Evolutionary conservation across 2,113 vertebrate species (phyloP), one percentile per base, ranked within the genome.

Genomic region (Eulacestoma nigropectus): DNA sequence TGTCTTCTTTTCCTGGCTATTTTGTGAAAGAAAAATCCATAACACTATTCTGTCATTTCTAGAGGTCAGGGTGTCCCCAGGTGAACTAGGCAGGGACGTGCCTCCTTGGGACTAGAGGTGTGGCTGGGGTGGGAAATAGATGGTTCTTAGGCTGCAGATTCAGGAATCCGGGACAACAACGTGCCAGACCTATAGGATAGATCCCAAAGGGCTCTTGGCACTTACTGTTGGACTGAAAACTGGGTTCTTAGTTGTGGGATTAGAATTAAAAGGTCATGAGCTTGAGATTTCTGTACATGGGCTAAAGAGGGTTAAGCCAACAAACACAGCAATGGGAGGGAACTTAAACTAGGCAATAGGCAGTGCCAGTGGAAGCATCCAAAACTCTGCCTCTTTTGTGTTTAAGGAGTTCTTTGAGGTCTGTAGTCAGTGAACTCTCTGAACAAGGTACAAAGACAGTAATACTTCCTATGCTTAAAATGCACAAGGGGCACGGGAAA

Each of bases 391-490:
- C 16, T 77, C 42, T 90, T 80, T 83, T 88, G 35, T 89, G 17
- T 87, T 87, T 50, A 50, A 55, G 69, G 53, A 75, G 21, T 14
- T 93, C 59, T 96, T 95, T 90, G 79, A 90, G 86, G 55, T 91
- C 63, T 92, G 55, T 6, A 78, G 50, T 81, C 68, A 68, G 83
- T 63, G 86, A 95, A 90, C 80, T 86, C 86, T 70, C n/a, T 49
- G 86, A 92, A 65, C 67, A 57, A 65, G 42, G 79, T 90, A 70
- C 85, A 77, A 94, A 93, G 50, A 49, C 29, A 14, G 52, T 52
- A 69, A 90, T n/a, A 79, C 50, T 93, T 88, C 72, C 67, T 90
- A n/a, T 63, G 57, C 80, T 88, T 50, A 86, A 88, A 93, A 95
- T 80, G 82, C 56, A 37, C 59, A 80, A 94, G 72, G 65, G 62